Percentiles rank a stretch among this genome's conserved stretches.
Evolutionary conservation across 2,797 vertebrate species (phyloP).

Genomic region (Danio jaintianensis): DNA sequence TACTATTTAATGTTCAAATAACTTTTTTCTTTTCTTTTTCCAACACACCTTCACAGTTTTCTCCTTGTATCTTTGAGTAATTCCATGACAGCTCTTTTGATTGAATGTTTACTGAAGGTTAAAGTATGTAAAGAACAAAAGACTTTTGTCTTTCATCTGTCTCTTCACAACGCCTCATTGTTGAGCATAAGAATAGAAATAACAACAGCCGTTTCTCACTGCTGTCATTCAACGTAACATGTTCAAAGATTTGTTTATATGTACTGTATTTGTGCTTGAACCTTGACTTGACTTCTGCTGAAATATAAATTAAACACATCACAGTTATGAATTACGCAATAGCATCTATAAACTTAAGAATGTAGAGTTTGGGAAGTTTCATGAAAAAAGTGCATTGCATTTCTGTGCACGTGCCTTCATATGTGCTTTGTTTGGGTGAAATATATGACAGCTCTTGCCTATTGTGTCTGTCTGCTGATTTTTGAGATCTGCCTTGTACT

Average conservation of each 20-base stretch:
- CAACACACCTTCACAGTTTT: background rate
- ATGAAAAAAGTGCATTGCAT: slow-evolving; percentile 1
- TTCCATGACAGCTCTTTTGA: background rate
- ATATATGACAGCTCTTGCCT: background rate
- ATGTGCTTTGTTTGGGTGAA: background rate
- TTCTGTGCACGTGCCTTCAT: background rate
- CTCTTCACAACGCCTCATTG: background rate
- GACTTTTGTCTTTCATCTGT: slow-evolving; percentile 13
- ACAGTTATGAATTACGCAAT: background rate
- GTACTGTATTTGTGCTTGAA: background rate
- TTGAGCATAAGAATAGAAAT: background rate
- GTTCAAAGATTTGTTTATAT: background rate
- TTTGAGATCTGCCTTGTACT: background rate
- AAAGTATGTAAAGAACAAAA: slow-evolving; percentile 1
- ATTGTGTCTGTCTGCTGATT: background rate
- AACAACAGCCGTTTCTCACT: background rate
- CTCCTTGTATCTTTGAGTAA: background rate
- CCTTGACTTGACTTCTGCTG: background rate
- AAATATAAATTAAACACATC: background rate
- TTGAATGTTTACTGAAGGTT: slow-evolving; percentile 2
- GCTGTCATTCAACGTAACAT: background rate
- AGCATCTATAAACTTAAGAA: background rate
- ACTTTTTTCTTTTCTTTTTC: background rate
- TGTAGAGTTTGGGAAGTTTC: background rate
- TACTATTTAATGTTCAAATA: no score